Evolutionary conservation across 2,113 vertebrate species (phyloP), one percentile per base, ranked within the genome.

Genomic region (Anolis carolinensis): DNA sequence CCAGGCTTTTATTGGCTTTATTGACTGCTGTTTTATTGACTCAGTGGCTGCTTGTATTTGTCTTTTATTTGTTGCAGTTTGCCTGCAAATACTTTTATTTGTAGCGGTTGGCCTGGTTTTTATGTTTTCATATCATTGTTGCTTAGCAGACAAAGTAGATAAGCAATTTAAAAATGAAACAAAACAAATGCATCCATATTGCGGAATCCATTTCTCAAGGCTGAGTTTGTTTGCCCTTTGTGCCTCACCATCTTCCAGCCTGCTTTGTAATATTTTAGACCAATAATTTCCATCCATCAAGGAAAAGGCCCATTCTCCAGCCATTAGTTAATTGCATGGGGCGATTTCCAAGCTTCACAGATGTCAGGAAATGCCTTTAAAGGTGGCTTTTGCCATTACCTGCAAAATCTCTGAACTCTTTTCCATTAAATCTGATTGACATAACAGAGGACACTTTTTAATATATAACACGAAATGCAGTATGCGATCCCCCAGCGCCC

Each of bases 251-350:
- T 72, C 50, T 82, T 73, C 50, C 23, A 11, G 71, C 27, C 44
- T 62, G 71, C 36, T 30, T 75, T 62, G 34, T 71, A 74, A 63
- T 65, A 63, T 44, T 63, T 63, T 27, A 44, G 27, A 48, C 9
- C 39, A 48, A 27, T n/a, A 44, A 75, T 77, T 67, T 67, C 34
- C 36, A n/a, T 83, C 71, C 59, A 30, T 44, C 71, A 83, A 75
- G 55, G 34, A n/a, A 27, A 83, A 83, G 62, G 39, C 50, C 23
- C 13, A 27, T 50, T 65, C 48, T 79, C 32, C 21, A 78, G 63
- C 48, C 75, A 85, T 70, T 70, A 71, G 25, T 68, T 79, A 71
- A 85, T 85, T 85, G 84, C 13, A 20, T 55, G 65, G 76, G 8
- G 27, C 70, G 65, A 32, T 52, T 78, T 62, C 55, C 16, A 79